Percentiles rank a stretch among this genome's conserved stretches.
Conservation (phyloP, 2,113 vertebrate genomes). For the Pampusana beccarii region DNA sequence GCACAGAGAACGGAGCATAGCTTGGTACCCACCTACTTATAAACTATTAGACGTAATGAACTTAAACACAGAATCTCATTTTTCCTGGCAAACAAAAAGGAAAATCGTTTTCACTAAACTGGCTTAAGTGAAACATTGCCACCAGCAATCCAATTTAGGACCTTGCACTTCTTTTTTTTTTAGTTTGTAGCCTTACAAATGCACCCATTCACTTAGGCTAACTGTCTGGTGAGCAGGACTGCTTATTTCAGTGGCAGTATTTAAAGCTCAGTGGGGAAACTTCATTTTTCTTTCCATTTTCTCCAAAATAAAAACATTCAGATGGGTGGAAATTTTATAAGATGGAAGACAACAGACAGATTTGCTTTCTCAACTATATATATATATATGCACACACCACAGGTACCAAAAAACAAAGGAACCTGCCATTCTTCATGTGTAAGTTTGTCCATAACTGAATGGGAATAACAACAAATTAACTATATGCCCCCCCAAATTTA, state of each 20-base stretch:
- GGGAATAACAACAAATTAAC: not conserved
- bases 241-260: not conserved
- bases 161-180: not conserved
- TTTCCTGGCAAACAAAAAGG: conserved; percentile 38
- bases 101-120: not conserved
- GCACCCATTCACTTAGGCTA: not conserved
- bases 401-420: not conserved
- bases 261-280: not conserved
- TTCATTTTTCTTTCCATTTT: not conserved
- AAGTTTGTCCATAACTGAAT: not conserved
- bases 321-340: not conserved
- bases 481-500: rapidly evolving
- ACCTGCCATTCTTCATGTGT: not conserved
- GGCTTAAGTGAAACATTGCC: not conserved
- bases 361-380: not conserved
- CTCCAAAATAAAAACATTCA: not conserved
- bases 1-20: not conserved
- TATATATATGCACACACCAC: rapidly evolving
- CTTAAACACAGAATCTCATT: not conserved
- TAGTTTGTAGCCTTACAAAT: not conserved
- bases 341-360: not conserved
- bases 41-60: not conserved
- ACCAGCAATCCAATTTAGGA: conserved; percentile 34
- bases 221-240: not conserved
- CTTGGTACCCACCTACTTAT: not conserved